Base-by-base conservation (phyloP, 2,797 vertebrate species). In the Pseudomugil gertrudae region DNA sequence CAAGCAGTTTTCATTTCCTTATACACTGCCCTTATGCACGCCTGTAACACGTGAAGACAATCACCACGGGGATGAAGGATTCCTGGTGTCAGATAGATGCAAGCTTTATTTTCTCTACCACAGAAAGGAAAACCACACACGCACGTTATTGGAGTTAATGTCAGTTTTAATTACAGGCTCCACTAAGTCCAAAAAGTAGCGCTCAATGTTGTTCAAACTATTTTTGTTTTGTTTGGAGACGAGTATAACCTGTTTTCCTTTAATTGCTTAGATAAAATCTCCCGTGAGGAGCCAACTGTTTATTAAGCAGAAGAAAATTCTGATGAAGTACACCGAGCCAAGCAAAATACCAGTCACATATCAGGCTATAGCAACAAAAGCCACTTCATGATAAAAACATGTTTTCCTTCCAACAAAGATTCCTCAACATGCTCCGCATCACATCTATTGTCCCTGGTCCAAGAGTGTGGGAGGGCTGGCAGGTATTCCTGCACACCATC, bases 391-490 rank as follows among this genome's bases (percentile, higher is more conserved):
- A 83, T 77, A 78, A 91, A 87, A 90, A 91, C 91, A 90, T 91
- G 90, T 92, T 92, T 90, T 91, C 79, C 80, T 56, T 51, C 53
- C 3, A 35, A 80, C 79, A 81, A 80, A 90, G 88, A 93, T 90
- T 89, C 89, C 90, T 89, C 85, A 79, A 85, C 90, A 89, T 73
- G 70, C 68, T 74, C 47, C 32, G 60, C 17, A 35, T 76, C 66
- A 52, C 24, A 51, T 70, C 84, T 69, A 86, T 91, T 92, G 91
- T 92, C 78, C 79, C 55, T 2, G 50, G 40, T 78, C 36, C 58
- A 36, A 50, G 52, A 35, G 57, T 32, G 58, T 58, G 61, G 57
- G 36, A 68, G 69, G 53, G 62, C 38, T 62, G 60, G 45, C 50
- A 48, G 55, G 53, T 40, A 38, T 35, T 69, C 9, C 68, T 61